Evolutionary conservation across 1,140 invertebrate genomes (phyloP), one percentile per base, ranked within the genome.

Genomic region (Dolichoris vasculosae): DNA sequence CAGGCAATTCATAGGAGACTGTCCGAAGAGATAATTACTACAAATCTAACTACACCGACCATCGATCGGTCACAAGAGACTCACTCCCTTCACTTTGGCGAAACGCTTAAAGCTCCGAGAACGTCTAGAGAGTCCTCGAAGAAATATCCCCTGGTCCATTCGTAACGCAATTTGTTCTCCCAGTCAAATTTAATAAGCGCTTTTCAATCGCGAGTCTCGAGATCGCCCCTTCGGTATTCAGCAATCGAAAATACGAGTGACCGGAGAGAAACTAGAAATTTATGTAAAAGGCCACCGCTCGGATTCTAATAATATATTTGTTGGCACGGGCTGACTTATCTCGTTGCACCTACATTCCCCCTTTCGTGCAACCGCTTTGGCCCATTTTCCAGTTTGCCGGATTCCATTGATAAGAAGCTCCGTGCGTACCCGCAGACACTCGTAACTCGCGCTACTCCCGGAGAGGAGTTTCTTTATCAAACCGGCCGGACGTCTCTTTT

Each of bases 401-500:
- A 73, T 75, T 59, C 67, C 48, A 59, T 48, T 51, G 63, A 64
- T 59, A 64, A 63, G 76, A 59, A 32, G 2, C 48, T 30, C 32
- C 32, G 9, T 46, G 69, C 23, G 32, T 11, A 71, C 2, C 0
- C 26, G 15, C 46, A 17, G 2, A 2, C 26, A 32, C 4, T 8
- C 40, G 40, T 17, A n/a, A 40, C 32, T 63, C 59, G 26, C 20
- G 26, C n/a, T 71, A 51, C 82, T 76, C 79, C 69, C 78, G 76
- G 83, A 75, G 84, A 87, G 81, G 55, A 84, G 87, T 87, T 85
- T 87, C 76, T 86, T 89, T 89, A 89, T 89, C 88, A 89, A 83
- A 82, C 11, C 64, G 59, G 82, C 46, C 84, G 86, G 79, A 83
- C 84, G 84, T 63, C 79, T n/a, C 48, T 63, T 46, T 6, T 48